Evolutionary conservation across 1,140 invertebrate species (phyloP), one percentile per base, ranked within the genome.

Genomic region (Phortica variegata): DNA sequence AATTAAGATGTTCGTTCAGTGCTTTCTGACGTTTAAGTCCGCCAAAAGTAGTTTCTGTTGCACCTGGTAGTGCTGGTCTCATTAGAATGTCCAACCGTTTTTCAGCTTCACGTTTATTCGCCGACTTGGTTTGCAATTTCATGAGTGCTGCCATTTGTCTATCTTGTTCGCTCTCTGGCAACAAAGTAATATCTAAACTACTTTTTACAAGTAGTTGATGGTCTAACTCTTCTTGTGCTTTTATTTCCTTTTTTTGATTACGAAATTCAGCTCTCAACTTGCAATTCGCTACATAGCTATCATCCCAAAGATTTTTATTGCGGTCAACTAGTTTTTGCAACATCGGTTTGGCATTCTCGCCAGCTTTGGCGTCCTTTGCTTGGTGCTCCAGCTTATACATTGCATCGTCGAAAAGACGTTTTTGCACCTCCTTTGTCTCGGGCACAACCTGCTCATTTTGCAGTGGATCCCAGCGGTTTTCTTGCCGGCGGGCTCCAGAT

Each of bases 321-420:
- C 87, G 80, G 26, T 86, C 84, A 52, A 91, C 86, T 3, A 96
- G 79, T 63, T 84, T 81, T 41, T 85, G 83, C 0, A 98, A 66
- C 13, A 82, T 79, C 1, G 88, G 87, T 56, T 88, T 85, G 4
- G 85, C 80, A 41, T 81, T 81, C 61, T 87, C 87, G 0, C 86
- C 85, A 40, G 84, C 82, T 57, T 82, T 82, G 57, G 85, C 81
- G 79, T 98, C 95, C 47, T 88, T 85, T 9, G 84, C 83, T 29
- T 88, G 88, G 80, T 98, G 95, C 76, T 98, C 95, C 49, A 98
- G 79, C 77, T 88, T 94, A 73, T 88, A 98, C 95, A 98, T 98
- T 16, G 95, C 85, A 85, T 98, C 94, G 63, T 91, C 89, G 58
- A 89, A 91, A 18, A 98, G 76, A 60, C 89, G 85, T 60, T 89